Conservation (phyloP, 37 sponge, comb jelly and placozoan species). For the Spongilla lacustris region DNA sequence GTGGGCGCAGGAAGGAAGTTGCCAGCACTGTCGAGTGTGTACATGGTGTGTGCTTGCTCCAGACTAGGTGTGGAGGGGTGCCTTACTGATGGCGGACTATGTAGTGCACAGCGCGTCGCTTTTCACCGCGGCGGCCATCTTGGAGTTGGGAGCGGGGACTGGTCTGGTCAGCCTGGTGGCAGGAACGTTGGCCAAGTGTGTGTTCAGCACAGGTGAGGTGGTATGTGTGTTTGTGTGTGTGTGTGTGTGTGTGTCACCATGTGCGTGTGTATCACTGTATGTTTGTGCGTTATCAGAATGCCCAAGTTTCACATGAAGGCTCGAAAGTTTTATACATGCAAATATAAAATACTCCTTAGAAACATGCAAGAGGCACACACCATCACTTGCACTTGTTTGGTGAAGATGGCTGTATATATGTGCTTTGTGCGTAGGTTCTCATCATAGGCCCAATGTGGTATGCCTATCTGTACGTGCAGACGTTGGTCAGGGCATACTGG, state of each 20-base stretch:
- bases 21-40: too few relatives aligned
- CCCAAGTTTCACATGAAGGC: too few relatives aligned
- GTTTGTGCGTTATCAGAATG: too few relatives aligned
- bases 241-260: not conserved
- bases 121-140: slow-evolving; percentile 5
- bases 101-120: slow-evolving; percentile 4
- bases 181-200: not conserved
- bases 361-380: too few relatives aligned
- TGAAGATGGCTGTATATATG: too few relatives aligned
- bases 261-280: not conserved
- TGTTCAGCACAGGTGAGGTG: slow-evolving; percentile 50
- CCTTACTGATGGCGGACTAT: slow-evolving; percentile 50
- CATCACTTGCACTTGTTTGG: too few relatives aligned
- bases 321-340: too few relatives aligned
- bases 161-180: slow-evolving; percentile 51
- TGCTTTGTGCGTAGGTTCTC: too few relatives aligned
- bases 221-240: not conserved
- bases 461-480: too few relatives aligned
- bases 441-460: too few relatives aligned
- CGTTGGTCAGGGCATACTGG: slow-evolving; percentile 29
- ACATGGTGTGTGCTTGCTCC: not conserved
- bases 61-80: slow-evolving; percentile 54
- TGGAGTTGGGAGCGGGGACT: slow-evolving; percentile 61
- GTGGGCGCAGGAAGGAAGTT: not conserved
- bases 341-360: too few relatives aligned